Base-by-base conservation (phyloP, 2,113 vertebrate genomes). In the Prietella phreatophila region DNA sequence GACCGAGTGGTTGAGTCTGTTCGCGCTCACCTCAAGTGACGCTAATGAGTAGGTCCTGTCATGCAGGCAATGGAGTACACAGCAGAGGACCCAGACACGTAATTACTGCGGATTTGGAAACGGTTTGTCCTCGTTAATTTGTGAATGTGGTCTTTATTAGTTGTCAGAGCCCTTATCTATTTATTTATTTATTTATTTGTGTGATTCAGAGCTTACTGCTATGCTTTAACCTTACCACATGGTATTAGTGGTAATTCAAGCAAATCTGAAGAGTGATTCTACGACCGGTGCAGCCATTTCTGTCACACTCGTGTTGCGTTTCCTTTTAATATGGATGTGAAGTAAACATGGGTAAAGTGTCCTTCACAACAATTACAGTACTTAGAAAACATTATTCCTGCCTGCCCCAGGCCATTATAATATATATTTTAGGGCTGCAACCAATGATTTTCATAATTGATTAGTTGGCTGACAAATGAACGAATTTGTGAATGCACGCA, bases 11-110 rank as follows among this genome's bases (percentile, higher is more conserved):
- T n/a, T 30, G 58, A 61, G 85, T 89, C 88, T 60, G 76, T 50
- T n/a, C 65, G 10, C 79, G 83, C 79, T 87, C 85, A 89, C 90
- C 90, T 83, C 83, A 50, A 19, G 85, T 87, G 88, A 85, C 87
- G 63, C 83, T 89, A 90, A 90, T 87, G 83, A 89, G 58, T 71
- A 27, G 55, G 83, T 81, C 85, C 67, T 17, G 69, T 83, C 78
- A 60, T 47, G 67, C 85, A 63, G 61, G 83, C 69, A 65, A 79
- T 11, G 15, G 30, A 30, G 61, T 25, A 86, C 80, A 71, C 50
- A 55, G 56, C 56, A 14, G 82, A 86, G 81, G 73, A 63, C 42
- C 63, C 53, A 79, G 61, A 91, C 79, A 47, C 33, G 14, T 79
- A 79, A 89, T 86, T 88, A 89, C 76, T 85, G 69, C 42, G 82